phyloP scores from a whole-genome alignment of 64 coral and sea anemone genomes.

The Acropora tenuis region DNA sequence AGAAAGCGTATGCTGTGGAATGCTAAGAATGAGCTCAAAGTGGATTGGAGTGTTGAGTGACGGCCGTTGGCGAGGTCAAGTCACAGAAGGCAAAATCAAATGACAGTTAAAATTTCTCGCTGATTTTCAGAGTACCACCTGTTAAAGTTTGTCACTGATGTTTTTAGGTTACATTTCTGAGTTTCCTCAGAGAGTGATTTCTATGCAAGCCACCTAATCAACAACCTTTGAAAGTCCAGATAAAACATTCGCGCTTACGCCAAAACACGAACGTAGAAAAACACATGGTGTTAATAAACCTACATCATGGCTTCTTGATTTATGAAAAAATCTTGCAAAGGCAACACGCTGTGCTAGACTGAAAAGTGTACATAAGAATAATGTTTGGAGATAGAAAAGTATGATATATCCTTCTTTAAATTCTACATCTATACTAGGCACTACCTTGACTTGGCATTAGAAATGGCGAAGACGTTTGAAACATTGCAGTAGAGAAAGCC shows the following conservation, averaged over 20 bases:
- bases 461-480: too few species aligned
- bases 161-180: not conserved
- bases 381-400: too few species aligned
- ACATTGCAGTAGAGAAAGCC: too few species aligned
- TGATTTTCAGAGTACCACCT: not conserved
- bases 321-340: not conserved
- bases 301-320: not conserved
- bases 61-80: not conserved
- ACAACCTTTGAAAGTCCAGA: not conserved
- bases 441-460: too few species aligned
- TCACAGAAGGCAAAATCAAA: not conserved
- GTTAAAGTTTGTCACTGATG: not conserved
- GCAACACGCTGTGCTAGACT: not conserved
- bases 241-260: not conserved
- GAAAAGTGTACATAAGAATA: too few species aligned
- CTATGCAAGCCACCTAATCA: not conserved
- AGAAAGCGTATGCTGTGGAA: conserved; percentile 3
- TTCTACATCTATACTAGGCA: too few species aligned
- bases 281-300: not conserved
- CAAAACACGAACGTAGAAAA: not conserved
- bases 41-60: conserved; percentile 21
- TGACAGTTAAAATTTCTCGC: not conserved
- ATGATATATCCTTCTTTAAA: too few species aligned
- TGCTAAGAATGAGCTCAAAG: conserved; percentile 1
- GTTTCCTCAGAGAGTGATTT: not conserved